phyloP scores from a whole-genome alignment of 2,113 vertebrate species.

The Amia ocellicauda region DNA sequence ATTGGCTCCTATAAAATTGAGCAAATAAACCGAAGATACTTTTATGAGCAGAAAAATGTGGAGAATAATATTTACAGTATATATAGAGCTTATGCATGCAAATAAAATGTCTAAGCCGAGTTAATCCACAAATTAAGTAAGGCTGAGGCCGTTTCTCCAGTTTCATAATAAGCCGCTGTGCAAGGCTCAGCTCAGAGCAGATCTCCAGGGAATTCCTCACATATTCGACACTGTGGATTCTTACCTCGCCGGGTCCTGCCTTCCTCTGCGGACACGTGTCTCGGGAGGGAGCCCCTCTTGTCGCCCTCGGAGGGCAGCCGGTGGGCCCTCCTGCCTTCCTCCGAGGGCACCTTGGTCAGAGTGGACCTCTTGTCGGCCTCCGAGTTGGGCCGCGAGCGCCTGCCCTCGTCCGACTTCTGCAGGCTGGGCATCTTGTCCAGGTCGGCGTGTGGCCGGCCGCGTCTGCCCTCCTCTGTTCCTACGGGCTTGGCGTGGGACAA shows the following conservation, averaged over 20 bases:
- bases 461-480: conserved; percentile 45
- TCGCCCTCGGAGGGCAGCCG: conserved; percentile 65
- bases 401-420: conserved; percentile 48
- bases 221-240: no score
- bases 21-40: no score
- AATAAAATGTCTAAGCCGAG: no score
- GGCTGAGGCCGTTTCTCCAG: no score
- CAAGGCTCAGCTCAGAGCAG: no score
- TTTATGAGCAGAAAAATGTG: no score
- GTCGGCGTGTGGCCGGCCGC: conserved; percentile 47
- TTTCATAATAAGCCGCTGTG: no score
- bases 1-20: no score
- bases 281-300: conserved; percentile 68
- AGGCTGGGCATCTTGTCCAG: conserved; percentile 43
- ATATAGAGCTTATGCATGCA: no score
- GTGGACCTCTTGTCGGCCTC: conserved; percentile 57
- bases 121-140: no score
- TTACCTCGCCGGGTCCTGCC: conserved; percentile 67
- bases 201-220: no score
- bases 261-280: conserved; percentile 73
- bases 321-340: conserved; percentile 60
- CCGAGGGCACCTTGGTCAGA: conserved; percentile 67
- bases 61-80: no score
- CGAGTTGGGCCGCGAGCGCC: conserved; percentile 50
- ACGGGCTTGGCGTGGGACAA: conserved; percentile 29